A percentile compares a stretch with the other conserved stretches of the same genome.
These are phyloP conservation scores for Monodelphis domestica DNA, from an alignment of 2,797 vertebrate genomes.

Conservation along the genomic window DNA sequence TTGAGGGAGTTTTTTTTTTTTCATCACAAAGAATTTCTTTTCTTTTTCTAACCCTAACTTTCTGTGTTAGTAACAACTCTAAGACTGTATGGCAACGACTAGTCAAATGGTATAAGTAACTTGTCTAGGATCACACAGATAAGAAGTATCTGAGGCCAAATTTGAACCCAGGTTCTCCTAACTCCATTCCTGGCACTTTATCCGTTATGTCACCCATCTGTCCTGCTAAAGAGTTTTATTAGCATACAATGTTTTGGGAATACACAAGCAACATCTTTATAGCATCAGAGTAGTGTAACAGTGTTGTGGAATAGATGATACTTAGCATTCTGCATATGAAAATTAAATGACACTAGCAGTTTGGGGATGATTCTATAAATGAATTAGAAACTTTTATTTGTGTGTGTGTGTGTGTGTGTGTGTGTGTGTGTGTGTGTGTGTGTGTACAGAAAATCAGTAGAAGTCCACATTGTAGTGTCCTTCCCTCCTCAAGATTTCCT, in stretches of 20 bases:
- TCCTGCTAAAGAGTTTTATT: not conserved
- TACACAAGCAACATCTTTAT: not conserved
- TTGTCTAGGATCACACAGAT: too few species aligned
- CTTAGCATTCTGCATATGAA: not conserved
- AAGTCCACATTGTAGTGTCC: not conserved
- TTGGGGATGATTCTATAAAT: not conserved
- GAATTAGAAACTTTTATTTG: not conserved
- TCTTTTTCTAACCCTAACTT: too few species aligned
- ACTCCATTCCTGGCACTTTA: too few species aligned
- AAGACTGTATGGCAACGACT: too few species aligned
- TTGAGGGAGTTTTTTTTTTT: not conserved
- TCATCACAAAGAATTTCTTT: too few species aligned
- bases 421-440: too few species aligned
- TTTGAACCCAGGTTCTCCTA: too few species aligned
- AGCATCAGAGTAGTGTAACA: not conserved
- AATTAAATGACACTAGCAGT: not conserved
- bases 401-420: not conserved
- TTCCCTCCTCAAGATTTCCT: not conserved
- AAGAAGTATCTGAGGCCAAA: too few species aligned
- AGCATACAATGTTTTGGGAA: not conserved
- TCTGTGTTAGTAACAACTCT: too few species aligned
- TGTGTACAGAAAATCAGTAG: not conserved
- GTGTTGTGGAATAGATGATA: not conserved
- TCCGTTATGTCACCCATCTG: too few species aligned
- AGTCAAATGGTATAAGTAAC: too few species aligned